A percentile compares a stretch with the other conserved stretches of the same genome.
Evolutionary conservation across 2,797 vertebrate genomes (phyloP).

Genomic region (Neosalanx taihuensis): DNA sequence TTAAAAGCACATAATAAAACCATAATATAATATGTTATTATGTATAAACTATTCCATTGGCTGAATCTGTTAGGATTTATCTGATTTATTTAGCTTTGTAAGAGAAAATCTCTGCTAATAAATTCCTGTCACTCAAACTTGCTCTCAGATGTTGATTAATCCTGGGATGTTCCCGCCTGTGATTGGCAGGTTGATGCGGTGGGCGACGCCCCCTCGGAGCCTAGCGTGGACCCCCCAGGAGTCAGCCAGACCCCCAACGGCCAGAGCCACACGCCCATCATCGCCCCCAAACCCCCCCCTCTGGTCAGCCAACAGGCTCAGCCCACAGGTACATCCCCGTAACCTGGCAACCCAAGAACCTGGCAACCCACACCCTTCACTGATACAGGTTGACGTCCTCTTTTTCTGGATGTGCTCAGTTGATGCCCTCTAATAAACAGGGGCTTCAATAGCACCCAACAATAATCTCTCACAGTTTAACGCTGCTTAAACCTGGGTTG

Average conservation of each 20-base stretch:
- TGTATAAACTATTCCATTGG: too few relatives aligned
- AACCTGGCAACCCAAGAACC: background rate
- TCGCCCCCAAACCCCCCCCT: conserved; percentile 82
- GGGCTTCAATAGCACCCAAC: background rate
- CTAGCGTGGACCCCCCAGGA: conserved; percentile 82
- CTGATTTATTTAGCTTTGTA: too few relatives aligned
- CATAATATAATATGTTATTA: too few relatives aligned
- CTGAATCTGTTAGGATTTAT: too few relatives aligned
- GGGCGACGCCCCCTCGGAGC: conserved; percentile 79
- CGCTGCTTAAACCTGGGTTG: too few relatives aligned
- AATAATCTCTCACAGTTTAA: background rate
- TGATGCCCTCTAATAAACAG: background rate
- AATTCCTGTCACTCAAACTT: too few relatives aligned
- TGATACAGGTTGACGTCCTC: too few relatives aligned
- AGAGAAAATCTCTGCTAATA: too few relatives aligned
- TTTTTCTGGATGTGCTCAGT: background rate
- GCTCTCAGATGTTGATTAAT: background rate
- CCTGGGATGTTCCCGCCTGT: background rate
- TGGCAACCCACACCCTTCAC: background rate
- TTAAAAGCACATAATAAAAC: too few relatives aligned
- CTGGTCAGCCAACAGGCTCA: conserved; percentile 82
- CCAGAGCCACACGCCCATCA: conserved; percentile 79
- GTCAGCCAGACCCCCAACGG: conserved; percentile 79
- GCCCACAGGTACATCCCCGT: conserved; percentile 77
- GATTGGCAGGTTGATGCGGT: conserved; percentile 79